Percentiles rank a stretch among this genome's conserved stretches.
Evolutionary conservation across 2,113 vertebrate genomes (phyloP).

Genomic region (Crotalus horridus): DNA sequence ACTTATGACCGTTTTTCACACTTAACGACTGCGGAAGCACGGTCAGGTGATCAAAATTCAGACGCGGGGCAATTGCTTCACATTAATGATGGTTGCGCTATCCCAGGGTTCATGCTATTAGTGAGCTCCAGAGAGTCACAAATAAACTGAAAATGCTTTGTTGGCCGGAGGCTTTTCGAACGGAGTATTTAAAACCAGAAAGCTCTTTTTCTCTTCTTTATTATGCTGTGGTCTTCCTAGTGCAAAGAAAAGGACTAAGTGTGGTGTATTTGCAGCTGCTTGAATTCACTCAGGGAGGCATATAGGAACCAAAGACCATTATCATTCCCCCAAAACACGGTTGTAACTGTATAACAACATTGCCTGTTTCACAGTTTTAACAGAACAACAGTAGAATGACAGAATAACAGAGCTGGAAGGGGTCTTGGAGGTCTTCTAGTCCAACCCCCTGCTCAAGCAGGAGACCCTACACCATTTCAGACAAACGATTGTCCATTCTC

Average conservation of each 20-base stretch:
- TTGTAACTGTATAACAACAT: background rate
- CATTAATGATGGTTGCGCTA: no score
- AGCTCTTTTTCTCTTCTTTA: background rate
- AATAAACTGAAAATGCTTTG: background rate
- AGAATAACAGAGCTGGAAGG: no score
- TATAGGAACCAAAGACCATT: background rate
- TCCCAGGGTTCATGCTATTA: background rate
- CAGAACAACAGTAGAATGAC: no score
- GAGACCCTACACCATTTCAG: no score
- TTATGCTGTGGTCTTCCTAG: background rate
- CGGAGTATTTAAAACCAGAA: background rate
- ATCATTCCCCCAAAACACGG: fast-evolving
- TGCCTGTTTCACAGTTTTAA: background rate
- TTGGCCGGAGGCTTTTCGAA: background rate
- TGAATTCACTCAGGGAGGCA: background rate
- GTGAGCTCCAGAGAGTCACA: background rate
- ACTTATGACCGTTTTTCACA: no score
- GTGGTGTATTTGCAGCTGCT: background rate
- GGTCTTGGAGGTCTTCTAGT: no score
- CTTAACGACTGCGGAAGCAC: no score
- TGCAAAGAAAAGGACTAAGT: background rate
- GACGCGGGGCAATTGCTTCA: no score
- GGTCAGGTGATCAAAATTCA: no score
- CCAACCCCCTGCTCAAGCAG: no score
- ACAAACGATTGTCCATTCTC: no score